Conservation (phyloP, 2,797 vertebrate genomes). For the Chrosomus eos region DNA sequence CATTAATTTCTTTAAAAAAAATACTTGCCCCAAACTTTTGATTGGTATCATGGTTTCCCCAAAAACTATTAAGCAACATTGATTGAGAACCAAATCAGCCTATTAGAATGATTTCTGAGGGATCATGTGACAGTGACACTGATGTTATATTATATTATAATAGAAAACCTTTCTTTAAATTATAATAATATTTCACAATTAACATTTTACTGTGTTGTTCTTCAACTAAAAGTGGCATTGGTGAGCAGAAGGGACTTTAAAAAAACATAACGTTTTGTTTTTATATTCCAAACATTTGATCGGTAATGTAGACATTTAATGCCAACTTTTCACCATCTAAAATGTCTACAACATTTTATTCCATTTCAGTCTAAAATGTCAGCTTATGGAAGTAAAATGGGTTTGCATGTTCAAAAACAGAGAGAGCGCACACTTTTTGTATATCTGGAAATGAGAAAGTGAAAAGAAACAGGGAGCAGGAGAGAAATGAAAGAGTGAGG, state of each 20-base stretch:
- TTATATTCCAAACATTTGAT: background rate
- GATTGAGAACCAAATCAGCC: background rate
- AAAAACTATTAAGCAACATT: background rate
- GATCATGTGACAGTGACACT: background rate
- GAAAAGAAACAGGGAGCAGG: slow-evolving; percentile 16
- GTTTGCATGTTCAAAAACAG: slow-evolving; percentile 22
- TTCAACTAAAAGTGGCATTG: background rate
- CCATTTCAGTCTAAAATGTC: background rate
- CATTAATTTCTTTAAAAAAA: background rate
- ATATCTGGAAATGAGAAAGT: background rate
- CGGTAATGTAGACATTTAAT: background rate
- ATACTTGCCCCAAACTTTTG: background rate
- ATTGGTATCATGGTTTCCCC: background rate
- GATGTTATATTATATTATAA: background rate
- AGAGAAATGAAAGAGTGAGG: background rate
- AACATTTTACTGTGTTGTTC: background rate
- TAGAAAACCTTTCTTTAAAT: background rate
- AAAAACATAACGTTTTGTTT: too few species aligned
- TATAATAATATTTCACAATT: background rate
- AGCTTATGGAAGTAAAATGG: background rate
- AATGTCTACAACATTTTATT: background rate
- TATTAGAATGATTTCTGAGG: background rate
- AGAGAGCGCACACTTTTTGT: background rate
- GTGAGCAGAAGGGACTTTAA: background rate
- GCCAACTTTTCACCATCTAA: background rate